Conservation (phyloP, 2,888 invertebrate species). For the Sicus ferrugineus region DNA sequence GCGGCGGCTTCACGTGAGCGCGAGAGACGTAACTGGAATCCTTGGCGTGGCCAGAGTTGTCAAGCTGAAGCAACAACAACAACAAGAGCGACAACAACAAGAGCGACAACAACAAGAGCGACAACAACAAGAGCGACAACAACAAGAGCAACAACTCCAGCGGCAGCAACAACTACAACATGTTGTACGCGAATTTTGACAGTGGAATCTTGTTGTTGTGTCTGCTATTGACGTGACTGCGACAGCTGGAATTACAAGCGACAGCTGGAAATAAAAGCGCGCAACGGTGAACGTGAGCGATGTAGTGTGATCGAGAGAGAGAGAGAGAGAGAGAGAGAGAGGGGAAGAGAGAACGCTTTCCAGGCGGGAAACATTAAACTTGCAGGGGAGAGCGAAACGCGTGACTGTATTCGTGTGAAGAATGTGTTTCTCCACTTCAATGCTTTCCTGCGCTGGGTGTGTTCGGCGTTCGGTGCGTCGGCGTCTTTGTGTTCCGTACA, state of each 20-base stretch:
- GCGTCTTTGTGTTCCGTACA: no score
- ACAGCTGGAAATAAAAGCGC: background rate
- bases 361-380: background rate
- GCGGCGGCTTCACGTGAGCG: background rate
- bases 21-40: background rate
- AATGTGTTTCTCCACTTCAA: background rate
- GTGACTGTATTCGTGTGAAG: no score
- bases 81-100: no score
- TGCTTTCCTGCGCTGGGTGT: background rate
- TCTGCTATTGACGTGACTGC: background rate
- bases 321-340: no score
- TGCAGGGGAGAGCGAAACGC: background rate
- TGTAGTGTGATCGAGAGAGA: no score
- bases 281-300: no score
- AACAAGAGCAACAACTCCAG: no score
- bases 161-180: background rate
- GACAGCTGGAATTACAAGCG: background rate
- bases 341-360: background rate
- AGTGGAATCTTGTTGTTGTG: no score
- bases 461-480: background rate
- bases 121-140: no score
- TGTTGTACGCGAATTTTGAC: slow-evolving; percentile 19
- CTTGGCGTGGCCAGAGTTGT: background rate
- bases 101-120: no score
- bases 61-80: no score